Percentiles rank a stretch among this genome's conserved stretches.
phyloP scores from a whole-genome alignment of 1,140 invertebrate genomes.

The Halesus radiatus region DNA sequence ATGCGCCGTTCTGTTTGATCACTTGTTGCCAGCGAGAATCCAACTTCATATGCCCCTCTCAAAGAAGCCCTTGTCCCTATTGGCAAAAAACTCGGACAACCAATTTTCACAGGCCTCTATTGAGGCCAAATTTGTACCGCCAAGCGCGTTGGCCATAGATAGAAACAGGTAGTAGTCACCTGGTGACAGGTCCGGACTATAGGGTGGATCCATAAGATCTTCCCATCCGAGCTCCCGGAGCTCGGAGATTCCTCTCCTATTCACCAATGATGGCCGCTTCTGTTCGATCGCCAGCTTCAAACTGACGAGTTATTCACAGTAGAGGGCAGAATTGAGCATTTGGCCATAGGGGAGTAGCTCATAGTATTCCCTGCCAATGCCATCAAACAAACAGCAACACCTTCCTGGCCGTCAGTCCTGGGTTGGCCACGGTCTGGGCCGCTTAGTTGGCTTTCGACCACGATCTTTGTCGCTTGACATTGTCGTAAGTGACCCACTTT shows the following conservation, averaged over 20 bases:
- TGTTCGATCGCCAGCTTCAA: slow-evolving; percentile 25
- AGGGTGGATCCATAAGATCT: background rate
- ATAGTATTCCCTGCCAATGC: background rate
- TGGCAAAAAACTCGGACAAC: slow-evolving; percentile 19
- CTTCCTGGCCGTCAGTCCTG: slow-evolving; percentile 23
- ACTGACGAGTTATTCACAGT: slow-evolving; percentile 2
- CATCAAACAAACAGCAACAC: slow-evolving; percentile 18
- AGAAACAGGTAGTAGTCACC: background rate
- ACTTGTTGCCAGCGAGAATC: slow-evolving; percentile 20
- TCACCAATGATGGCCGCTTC: slow-evolving; percentile 18
- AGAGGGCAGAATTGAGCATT: slow-evolving; percentile 16
- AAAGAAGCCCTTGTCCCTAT: slow-evolving; percentile 5
- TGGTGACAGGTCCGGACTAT: slow-evolving; percentile 4
- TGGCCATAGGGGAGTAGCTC: background rate
- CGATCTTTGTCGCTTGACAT: slow-evolving; percentile 22
- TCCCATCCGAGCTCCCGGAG: slow-evolving; percentile 16
- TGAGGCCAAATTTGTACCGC: slow-evolving; percentile 15
- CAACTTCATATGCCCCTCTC: slow-evolving; percentile 14
- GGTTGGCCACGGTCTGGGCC: slow-evolving; percentile 14
- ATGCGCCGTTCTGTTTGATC: slow-evolving; percentile 13
- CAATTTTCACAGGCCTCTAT: slow-evolving; percentile 23
- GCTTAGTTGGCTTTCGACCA: slow-evolving; percentile 11
- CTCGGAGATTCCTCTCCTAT: slow-evolving; percentile 20
- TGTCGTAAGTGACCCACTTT: slow-evolving; percentile 23
- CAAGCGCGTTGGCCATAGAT: slow-evolving; percentile 15